phyloP scores from a whole-genome alignment of 1,140 invertebrate species.

The Phocides pigmalion region DNA sequence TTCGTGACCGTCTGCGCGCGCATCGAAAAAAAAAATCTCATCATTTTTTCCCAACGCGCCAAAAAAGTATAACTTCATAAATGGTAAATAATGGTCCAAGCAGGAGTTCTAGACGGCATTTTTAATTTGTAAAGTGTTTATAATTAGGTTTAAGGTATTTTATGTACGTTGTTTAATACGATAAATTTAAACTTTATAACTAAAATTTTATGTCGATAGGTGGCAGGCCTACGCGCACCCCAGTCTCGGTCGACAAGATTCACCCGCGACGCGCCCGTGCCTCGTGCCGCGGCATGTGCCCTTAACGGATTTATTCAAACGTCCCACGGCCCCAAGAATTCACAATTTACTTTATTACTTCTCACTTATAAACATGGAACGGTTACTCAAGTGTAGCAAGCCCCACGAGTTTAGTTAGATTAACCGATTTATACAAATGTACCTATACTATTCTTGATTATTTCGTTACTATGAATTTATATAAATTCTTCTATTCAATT shows the following conservation, averaged over 20 bases:
- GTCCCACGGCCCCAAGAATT: conserved; percentile 29
- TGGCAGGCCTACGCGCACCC: conserved; percentile 48
- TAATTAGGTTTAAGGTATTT: too few species aligned
- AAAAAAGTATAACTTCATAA: too few species aligned
- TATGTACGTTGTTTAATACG: too few species aligned
- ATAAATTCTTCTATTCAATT: neutral
- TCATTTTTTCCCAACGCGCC: too few species aligned
- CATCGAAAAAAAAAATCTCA: too few species aligned
- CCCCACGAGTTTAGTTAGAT: neutral
- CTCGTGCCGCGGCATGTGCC: conserved; percentile 66
- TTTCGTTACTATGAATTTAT: neutral
- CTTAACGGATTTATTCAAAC: conserved; percentile 80
- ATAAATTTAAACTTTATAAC: too few species aligned
- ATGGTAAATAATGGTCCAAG: too few species aligned
- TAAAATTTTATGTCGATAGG: conserved; percentile 45
- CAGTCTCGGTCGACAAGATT: conserved; percentile 68
- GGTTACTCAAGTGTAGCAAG: conserved; percentile 19
- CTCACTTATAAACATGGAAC: conserved; percentile 17
- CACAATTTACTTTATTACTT: conserved; percentile 23
- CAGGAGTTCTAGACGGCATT: too few species aligned
- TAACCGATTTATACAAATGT: conserved; percentile 14
- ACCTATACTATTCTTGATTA: neutral
- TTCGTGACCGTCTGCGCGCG: too few species aligned
- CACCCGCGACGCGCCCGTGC: conserved; percentile 49
- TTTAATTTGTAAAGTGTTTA: too few species aligned